Base-by-base conservation (phyloP, 2,797 vertebrate genomes). In the Strix occidentalis region DNA sequence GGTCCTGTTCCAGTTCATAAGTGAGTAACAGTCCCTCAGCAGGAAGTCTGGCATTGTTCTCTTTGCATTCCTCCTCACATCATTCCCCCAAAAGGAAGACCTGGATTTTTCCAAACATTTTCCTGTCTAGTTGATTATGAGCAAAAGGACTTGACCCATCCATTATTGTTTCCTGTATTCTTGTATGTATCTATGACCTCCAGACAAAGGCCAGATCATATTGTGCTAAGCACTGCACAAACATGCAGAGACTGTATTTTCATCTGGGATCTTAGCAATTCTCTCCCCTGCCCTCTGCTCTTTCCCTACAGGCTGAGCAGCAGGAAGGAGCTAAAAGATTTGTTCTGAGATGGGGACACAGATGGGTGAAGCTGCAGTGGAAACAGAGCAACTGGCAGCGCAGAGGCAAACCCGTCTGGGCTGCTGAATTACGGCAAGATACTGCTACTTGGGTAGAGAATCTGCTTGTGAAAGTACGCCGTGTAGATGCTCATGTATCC, bases 41-140 rank as follows among this genome's bases (percentile, higher is more conserved):
- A 96, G 95, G 95, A 96, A 97, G 95, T 95, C 91, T 96, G 94
- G 84, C 87, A 78, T 91, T 97, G 96, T 96, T 96, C 87, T 95
- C 75, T 69, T 68, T 54, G 64, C 64, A 89, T 96, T 94, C 84
- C 95, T 93, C 96, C 91, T 83, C 65, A 76, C 15, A 3, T 92
- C 84, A 43, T 81, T 87, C 33, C 77, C 93, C 25, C 66, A 81
- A 45, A 89, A 86, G 87, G 17, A 69, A 88, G 65, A 45, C 84
- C 72, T 65, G 91, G 79, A 57, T 87, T 95, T 95, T 95, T 95
- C 87, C 68, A 87, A 88, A 88, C 54, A 43, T 87, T 87, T 75
- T 95, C 79, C 85, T 91, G 87, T 84, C 81, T 89, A 80, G 8
- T 91, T 96, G 50, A 58, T 95, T 61, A 91, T 78, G 58, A 96